Conservation (phyloP, 1,140 invertebrate species). For the Heliconius congener region DNA sequence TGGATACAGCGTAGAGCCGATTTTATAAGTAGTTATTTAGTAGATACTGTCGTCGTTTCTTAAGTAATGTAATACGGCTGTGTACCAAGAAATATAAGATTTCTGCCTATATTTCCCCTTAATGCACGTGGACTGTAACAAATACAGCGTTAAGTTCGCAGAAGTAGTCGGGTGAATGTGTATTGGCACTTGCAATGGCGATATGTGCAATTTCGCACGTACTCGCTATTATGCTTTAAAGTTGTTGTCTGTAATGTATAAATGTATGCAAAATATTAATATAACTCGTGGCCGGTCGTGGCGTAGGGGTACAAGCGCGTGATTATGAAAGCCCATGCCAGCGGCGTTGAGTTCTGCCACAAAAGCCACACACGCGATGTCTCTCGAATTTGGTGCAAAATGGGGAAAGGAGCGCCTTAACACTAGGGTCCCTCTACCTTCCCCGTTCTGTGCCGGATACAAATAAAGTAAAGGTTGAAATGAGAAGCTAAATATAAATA, state of each 20-base stretch:
- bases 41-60: neutral
- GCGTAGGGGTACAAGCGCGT: too few species aligned
- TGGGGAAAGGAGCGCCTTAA: too few species aligned
- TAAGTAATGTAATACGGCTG: neutral
- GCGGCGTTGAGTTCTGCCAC: too few species aligned
- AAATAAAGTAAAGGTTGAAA: too few species aligned
- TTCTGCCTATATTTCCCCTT: constrained; percentile 15
- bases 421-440: too few species aligned
- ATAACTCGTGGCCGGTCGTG: too few species aligned
- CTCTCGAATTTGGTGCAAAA: too few species aligned
- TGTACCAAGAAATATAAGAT: constrained; percentile 2
- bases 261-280: neutral
- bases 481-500: too few species aligned
- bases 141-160: constrained; percentile 4
- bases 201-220: constrained; percentile 13
- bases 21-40: neutral
- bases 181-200: constrained; percentile 8
- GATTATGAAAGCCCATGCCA: too few species aligned
- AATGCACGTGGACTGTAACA: constrained; percentile 10
- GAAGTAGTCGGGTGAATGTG: constrained; percentile 11
- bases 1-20: too few species aligned
- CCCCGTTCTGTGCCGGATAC: too few species aligned
- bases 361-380: too few species aligned
- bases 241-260: neutral
- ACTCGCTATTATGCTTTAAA: constrained; percentile 2